Conservation (phyloP, 2,113 vertebrate genomes). For the Himantopus leucocephalus region DNA sequence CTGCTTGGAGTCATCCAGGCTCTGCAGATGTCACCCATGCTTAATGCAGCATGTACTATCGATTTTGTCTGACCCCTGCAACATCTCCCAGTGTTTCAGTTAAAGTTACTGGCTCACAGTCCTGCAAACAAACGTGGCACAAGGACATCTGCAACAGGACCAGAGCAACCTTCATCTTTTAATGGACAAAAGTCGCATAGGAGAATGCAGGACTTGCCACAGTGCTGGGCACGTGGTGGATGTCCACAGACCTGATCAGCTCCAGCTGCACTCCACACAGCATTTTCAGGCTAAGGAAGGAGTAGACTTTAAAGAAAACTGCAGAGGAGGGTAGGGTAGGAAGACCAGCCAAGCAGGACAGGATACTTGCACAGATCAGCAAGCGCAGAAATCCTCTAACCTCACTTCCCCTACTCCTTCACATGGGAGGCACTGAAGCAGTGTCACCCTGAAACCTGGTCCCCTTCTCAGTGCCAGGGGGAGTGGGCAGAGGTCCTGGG, state of each 20-base stretch:
- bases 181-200: accelerated
- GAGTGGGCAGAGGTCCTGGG: background rate
- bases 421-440: accelerated
- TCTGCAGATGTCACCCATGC: background rate
- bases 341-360: background rate
- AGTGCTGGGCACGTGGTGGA: background rate
- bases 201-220: background rate
- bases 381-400: background rate
- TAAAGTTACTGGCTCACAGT: background rate
- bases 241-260: background rate
- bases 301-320: background rate
- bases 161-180: background rate
- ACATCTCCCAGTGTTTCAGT: background rate
- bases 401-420: background rate
- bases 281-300: background rate
- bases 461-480: background rate
- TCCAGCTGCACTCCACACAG: background rate
- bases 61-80: background rate
- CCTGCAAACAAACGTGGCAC: background rate
- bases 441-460: background rate
- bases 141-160: background rate
- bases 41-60: background rate
- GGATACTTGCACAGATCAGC: background rate
- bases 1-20: background rate
- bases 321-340: background rate